phyloP scores from a whole-genome alignment of 1,140 invertebrate species.

The Philotrypesis tridentata region DNA sequence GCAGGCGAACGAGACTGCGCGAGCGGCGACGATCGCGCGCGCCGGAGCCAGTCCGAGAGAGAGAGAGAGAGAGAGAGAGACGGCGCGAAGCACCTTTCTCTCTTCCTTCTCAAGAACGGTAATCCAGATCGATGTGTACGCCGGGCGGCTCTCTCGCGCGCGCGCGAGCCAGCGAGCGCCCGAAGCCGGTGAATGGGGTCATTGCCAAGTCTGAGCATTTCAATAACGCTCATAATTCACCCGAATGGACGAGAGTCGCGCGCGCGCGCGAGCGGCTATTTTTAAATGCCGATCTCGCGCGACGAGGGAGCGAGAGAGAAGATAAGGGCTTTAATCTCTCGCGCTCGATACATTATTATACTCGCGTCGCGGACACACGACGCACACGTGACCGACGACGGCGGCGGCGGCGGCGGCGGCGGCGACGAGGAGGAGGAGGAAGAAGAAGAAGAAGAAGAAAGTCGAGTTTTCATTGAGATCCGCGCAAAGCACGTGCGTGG shows the following conservation, averaged over 20 bases:
- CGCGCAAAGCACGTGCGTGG: background rate
- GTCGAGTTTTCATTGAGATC: background rate
- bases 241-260: background rate
- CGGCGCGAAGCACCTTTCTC: conserved; percentile 34
- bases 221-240: conserved; percentile 47
- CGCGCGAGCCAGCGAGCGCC: background rate
- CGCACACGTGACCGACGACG: too few species aligned
- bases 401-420: too few species aligned
- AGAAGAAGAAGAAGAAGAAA: background rate
- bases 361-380: too few species aligned
- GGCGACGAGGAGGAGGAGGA: too few species aligned
- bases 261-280: background rate
- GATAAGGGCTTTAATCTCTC: background rate
- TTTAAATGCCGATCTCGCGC: conserved; percentile 3
- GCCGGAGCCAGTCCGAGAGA: background rate
- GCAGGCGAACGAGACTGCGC: conserved; percentile 8
- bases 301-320: background rate
- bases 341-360: too few species aligned
- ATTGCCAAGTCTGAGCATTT: conserved; percentile 49
- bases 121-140: conserved; percentile 46
- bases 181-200: conserved; percentile 43
- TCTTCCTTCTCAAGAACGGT: conserved; percentile 50
- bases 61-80: background rate
- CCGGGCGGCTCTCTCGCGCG: too few species aligned
- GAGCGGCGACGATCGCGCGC: too few species aligned